Percentiles rank a stretch among this genome's conserved stretches.
Evolutionary conservation across 2,888 invertebrate species (phyloP).

Genomic region (Drosophila helvetica): DNA sequence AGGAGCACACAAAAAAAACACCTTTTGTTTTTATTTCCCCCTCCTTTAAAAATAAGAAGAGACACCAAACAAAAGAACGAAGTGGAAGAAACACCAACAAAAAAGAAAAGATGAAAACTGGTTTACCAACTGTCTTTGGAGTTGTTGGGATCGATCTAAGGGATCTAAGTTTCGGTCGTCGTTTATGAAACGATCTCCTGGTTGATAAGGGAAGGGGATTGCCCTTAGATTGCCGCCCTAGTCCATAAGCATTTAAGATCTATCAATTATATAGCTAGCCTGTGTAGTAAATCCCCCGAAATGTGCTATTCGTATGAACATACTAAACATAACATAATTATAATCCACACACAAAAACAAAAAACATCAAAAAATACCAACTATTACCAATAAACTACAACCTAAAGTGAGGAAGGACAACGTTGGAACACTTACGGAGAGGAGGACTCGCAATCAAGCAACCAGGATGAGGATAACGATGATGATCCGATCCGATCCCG

Average conservation of each 20-base stretch:
- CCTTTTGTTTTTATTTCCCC: constrained; percentile 59
- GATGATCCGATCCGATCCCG: constrained; percentile 25
- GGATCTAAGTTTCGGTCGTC: constrained; percentile 1
- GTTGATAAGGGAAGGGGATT: constrained; percentile 10
- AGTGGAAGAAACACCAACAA: constrained; percentile 27
- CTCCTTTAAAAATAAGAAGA: constrained; percentile 35
- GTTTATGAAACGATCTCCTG: constrained; percentile 22
- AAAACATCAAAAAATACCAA: not conserved
- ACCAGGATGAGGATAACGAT: constrained; percentile 33
- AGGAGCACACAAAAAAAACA: constrained; percentile 22
- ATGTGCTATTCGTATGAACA: constrained; percentile 42
- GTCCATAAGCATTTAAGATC: constrained; percentile 42
- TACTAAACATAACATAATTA: constrained; percentile 56
- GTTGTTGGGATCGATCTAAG: constrained; percentile 5
- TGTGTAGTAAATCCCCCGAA: constrained; percentile 18
- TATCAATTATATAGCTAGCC: constrained; percentile 36
- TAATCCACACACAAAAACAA: constrained; percentile 51
- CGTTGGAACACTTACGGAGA: constrained; percentile 22
- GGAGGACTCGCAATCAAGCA: constrained; percentile 31
- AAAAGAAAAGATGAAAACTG: constrained; percentile 53
- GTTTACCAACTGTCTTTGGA: constrained; percentile 67
- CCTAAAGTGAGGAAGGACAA: constrained; percentile 53
- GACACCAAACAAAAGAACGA: constrained; percentile 37
- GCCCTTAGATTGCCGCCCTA: constrained; percentile 11
- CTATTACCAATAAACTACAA: constrained; percentile 16